Conservation (phyloP, 2,888 invertebrate genomes). For the Ctena decussata region DNA sequence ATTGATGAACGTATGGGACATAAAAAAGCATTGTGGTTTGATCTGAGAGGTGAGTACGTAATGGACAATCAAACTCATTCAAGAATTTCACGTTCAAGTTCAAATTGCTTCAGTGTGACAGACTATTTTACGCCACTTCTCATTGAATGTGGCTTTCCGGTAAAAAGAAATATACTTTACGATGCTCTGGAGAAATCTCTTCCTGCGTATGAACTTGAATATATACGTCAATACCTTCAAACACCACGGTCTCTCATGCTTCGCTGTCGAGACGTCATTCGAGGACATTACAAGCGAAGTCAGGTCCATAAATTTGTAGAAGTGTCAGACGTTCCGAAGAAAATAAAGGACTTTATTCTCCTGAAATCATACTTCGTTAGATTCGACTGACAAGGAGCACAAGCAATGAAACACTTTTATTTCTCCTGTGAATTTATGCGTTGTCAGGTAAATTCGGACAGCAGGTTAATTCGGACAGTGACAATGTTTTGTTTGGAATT, state of each 20-base stretch:
- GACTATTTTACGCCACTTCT: neutral
- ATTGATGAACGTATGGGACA: neutral
- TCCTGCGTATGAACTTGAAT: neutral
- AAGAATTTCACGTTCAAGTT: too few species aligned
- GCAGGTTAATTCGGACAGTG: too few species aligned
- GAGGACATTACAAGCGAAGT: neutral
- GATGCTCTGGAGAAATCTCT: neutral
- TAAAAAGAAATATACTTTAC: neutral
- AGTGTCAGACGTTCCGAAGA: neutral
- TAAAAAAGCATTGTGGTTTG: neutral
- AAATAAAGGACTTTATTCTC: neutral
- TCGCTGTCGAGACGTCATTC: neutral
- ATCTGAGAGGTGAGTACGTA: neutral
- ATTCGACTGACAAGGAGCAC: too few species aligned
- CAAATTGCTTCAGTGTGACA: too few species aligned
- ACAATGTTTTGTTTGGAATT: too few species aligned
- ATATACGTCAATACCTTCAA: neutral
- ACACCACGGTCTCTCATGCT: neutral
- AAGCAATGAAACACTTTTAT: too few species aligned
- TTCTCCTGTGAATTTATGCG: too few species aligned
- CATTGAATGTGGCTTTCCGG: neutral
- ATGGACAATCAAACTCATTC: neutral
- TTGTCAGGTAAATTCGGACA: too few species aligned
- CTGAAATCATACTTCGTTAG: neutral
- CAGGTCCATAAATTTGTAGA: neutral